Evolutionary conservation across 2,888 invertebrate genomes (phyloP).

Genomic region (Oscheius sp.): DNA sequence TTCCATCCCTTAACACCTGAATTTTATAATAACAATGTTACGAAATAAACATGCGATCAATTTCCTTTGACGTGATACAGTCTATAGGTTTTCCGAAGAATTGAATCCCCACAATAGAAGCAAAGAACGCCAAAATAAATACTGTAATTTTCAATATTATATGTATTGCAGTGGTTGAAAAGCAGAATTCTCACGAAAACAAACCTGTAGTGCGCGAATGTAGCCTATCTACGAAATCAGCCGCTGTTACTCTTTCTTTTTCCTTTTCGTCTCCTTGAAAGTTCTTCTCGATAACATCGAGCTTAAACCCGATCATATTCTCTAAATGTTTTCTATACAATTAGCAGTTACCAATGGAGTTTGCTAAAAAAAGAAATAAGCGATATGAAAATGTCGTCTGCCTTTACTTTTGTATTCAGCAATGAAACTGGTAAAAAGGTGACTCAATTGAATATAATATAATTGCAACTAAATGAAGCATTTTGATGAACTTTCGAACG

Average conservation of each 20-base stretch:
- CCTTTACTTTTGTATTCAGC: too few species aligned
- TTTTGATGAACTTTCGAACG: too few species aligned
- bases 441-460: too few species aligned
- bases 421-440: too few species aligned
- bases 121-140: background rate
- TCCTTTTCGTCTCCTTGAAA: background rate
- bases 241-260: background rate
- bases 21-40: background rate
- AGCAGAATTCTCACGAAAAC: background rate
- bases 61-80: background rate
- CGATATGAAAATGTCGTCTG: too few species aligned
- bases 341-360: background rate
- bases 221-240: background rate
- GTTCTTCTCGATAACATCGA: background rate
- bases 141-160: background rate
- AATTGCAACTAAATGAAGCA: too few species aligned
- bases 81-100: background rate
- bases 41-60: background rate
- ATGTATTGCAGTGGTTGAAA: background rate
- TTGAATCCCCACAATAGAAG: background rate
- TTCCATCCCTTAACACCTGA: background rate
- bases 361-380: background rate
- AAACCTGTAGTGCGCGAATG: background rate
- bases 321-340: too few species aligned
- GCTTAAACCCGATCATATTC: background rate